Evolutionary conservation across 2,888 invertebrate genomes (phyloP), one percentile per base, ranked within the genome.

Genomic region (Drosophila eohydei): DNA sequence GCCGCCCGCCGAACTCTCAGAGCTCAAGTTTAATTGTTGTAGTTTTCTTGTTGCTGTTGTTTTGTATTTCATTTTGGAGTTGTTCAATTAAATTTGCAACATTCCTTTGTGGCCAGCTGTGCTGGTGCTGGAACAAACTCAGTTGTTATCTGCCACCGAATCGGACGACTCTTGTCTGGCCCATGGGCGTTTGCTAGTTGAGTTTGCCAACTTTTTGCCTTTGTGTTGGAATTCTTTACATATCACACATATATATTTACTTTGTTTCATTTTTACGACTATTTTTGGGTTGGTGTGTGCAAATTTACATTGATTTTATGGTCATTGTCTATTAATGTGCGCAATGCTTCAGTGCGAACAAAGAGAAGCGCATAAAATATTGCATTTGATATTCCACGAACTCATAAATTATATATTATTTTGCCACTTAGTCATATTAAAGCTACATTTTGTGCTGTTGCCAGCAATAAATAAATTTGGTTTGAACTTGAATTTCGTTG

Each of bases 71-170:
- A 65, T 75, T 68, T 74, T 66, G 67, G 71, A 78, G 75, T 81
- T 83, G 84, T 86, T 81, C 75, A 83, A 83, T 88, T 83, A 83
- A 81, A 66, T 83, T 73, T 65, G 52, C 71, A 60, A 70, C 71
- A 78, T 74, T 71, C 56, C 58, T 65, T 55, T 83, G 52, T 65
- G 61, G 40, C 61, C 61, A 58, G 32, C 50, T 14, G 44, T 46
- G 57, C 44, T 51, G 38, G 43, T 59, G 65, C 65, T 66, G 46
- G 46, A 71, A 62, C 62, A 58, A 28, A 54, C 56, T 46, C 38
- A 51, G 52, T 50, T 63, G 36, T 74, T 79, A 77, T 78, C 79
- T 79, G 61, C 63, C 63, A 46, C 48, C 28, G 65, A 77, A 74
- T 74, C 64, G 41, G 56, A 43, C 44, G 26, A 38, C 36, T 52